Conservation (phyloP, 2,113 vertebrate genomes). For the Hypanus sabinus region DNA sequence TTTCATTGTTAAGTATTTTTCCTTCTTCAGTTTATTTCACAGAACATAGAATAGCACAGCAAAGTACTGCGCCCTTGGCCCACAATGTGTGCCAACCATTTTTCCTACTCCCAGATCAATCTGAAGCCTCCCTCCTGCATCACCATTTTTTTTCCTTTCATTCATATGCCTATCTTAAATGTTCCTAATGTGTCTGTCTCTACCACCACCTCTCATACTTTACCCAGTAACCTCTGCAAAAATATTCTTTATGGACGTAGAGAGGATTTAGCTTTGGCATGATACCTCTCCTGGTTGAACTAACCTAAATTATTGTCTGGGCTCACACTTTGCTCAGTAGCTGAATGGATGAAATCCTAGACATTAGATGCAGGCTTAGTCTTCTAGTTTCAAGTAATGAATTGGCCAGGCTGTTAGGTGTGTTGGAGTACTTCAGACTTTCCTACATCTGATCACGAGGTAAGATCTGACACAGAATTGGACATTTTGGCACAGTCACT, state of each 20-base stretch:
- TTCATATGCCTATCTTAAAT: no score
- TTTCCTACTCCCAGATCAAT: no score
- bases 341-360: not conserved
- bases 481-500: not conserved
- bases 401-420: not conserved
- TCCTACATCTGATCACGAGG: not conserved
- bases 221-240: not conserved
- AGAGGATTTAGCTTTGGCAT: not conserved
- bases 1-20: not conserved
- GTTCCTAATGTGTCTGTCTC: no score
- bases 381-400: not conserved
- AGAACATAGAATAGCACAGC: no score
- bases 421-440: not conserved
- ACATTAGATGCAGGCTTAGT: not conserved
- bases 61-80: no score
- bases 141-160: no score
- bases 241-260: not conserved
- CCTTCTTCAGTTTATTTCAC: not conserved
- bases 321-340: not conserved
- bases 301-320: not conserved
- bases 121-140: no score
- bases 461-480: not conserved
- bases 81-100: no score
- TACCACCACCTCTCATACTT: no score
- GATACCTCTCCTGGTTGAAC: not conserved